A percentile compares a stretch with the other conserved stretches of the same genome.
Evolutionary conservation across 2,888 invertebrate species (phyloP).

Genomic region (Micoletzkya japonica): DNA sequence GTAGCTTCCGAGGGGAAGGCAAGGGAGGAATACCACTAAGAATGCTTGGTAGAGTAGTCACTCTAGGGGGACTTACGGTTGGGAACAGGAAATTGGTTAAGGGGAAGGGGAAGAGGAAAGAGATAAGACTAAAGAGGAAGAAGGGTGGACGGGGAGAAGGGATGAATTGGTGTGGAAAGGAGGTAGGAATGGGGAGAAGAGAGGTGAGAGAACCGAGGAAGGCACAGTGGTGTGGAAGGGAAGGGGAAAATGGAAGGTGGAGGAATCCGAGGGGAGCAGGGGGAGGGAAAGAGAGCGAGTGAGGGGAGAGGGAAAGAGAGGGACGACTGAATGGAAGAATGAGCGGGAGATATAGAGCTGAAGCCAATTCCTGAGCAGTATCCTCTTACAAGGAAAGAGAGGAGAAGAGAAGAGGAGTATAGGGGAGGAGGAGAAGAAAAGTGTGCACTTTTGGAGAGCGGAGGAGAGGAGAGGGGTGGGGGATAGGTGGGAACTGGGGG

Average conservation of each 20-base stretch:
- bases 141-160: constrained; percentile 21
- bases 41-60: too few relatives aligned
- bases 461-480: too few relatives aligned
- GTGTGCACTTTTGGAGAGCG: too few relatives aligned
- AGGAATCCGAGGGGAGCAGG: neutral
- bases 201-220: neutral
- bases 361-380: neutral
- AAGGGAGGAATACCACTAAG: too few relatives aligned
- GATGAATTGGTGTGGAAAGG: constrained; percentile 19
- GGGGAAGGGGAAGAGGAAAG: constrained; percentile 12
- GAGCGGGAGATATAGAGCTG: constrained; percentile 3
- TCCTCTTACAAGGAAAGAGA: constrained; percentile 8
- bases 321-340: neutral
- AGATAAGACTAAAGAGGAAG: constrained; percentile 26
- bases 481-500: too few relatives aligned
- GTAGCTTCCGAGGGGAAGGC: neutral
- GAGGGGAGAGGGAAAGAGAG: neutral
- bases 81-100: constrained; percentile 18
- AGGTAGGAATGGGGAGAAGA: neutral
- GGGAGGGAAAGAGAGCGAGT: too few relatives aligned
- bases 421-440: too few relatives aligned
- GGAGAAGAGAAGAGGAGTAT: neutral
- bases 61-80: too few relatives aligned
- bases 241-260: neutral
- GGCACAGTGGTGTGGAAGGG: neutral